Conservation (phyloP, 1,140 invertebrate genomes). For the Geopemphigus sp. region DNA sequence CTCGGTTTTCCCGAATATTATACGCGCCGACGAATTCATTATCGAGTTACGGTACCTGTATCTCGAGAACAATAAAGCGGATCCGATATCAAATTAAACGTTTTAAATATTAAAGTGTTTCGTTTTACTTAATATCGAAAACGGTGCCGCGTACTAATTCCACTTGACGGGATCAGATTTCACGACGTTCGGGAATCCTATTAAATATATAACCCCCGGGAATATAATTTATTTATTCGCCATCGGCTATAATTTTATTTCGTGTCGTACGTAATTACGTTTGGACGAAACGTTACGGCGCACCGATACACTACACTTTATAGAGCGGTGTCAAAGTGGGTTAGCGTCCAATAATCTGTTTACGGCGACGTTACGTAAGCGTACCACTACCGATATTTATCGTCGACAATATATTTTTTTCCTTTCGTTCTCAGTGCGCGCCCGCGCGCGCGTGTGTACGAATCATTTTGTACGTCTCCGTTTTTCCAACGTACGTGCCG, state of each 20-base stretch:
- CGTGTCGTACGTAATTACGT: not conserved
- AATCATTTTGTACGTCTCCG: no score
- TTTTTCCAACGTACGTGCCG: no score
- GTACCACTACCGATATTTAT: not conserved
- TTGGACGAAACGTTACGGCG: not conserved
- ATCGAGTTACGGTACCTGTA: no score
- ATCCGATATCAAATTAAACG: constrained; percentile 2
- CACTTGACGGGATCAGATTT: not conserved
- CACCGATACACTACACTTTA: not conserved
- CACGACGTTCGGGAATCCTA: not conserved
- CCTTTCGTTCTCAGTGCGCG: not conserved
- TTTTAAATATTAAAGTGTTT: not conserved
- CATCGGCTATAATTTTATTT: not conserved
- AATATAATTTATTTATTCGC: constrained; percentile 1
- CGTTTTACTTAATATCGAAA: not conserved
- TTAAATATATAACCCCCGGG: not conserved
- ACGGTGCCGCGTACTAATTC: not conserved
- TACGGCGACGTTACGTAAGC: not conserved
- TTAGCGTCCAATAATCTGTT: not conserved
- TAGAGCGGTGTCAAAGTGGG: not conserved
- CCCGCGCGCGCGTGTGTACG: no score
- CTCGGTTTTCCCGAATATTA: no score
- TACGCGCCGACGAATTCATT: no score
- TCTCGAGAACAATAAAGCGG: not conserved
- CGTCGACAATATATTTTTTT: not conserved